Base-by-base conservation (phyloP, 2,113 vertebrate genomes). In the Aphyosemion australe region DNA sequence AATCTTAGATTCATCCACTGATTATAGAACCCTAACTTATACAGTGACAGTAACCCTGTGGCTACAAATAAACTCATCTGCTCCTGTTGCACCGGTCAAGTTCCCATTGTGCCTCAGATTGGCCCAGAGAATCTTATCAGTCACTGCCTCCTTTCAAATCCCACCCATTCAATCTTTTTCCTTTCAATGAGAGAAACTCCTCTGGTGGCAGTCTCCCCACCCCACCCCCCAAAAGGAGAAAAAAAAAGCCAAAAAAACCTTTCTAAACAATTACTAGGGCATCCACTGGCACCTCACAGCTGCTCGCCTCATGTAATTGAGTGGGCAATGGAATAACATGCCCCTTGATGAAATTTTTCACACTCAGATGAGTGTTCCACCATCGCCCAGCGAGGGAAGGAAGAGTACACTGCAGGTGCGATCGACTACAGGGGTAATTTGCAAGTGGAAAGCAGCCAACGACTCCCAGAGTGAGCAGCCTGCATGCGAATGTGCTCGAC, bases 291-390 rank as follows among this genome's bases (percentile, higher is more conserved):
- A 84, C 84, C 83, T 83, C 78, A 37, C 82, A 79, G 90, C 84
- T 84, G 80, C 82, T 87, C 57, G 69, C 86, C 64, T 83, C 78
- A 69, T 86, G 86, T 88, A 90, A 89, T 87, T 84, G 79, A 85
- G 86, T 84, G 84, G 77, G 84, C 86, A 89, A 87, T 83, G 86
- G 69, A 84, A 86, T 86, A 87, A 89, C 81, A 88, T 82, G 85
- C 79, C 84, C 76, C 83, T 84, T 88, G 89, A 89, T 90, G 83
- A 86, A 87, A 88, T 83, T 84, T 88, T 85, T 86, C 84, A 89
- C 85, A 87, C 78, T 76, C 78, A 82, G 81, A 85, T 73, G 85
- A 89, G 78, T 55, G 84, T 77, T 82, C 68, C 68, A 26, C 74
- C 68, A 16, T 67, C 26, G 55, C 79, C 81, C 66, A 15, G 74